Conservation (phyloP, 2,888 invertebrate genomes). For the Beris chalybata region DNA sequence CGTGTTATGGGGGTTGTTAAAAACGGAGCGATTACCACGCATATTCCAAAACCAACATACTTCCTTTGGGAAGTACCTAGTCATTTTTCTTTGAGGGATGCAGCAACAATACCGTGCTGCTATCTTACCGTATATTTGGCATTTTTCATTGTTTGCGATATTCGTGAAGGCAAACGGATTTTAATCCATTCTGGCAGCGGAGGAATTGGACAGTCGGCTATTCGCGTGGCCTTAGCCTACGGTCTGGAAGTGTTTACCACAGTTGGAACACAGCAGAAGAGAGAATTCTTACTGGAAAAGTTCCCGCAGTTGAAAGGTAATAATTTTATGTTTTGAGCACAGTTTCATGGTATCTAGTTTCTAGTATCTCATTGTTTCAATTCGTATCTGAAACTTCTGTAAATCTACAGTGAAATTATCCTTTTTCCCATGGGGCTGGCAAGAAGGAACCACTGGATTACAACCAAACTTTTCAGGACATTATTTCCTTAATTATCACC, state of each 20-base stretch:
- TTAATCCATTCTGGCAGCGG: constrained; percentile 67
- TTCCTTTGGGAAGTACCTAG: constrained; percentile 69
- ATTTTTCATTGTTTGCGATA: constrained; percentile 50
- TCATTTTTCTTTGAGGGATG: constrained; percentile 72
- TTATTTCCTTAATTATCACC: no score
- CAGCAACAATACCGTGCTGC: constrained; percentile 78
- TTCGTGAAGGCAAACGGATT: constrained; percentile 53
- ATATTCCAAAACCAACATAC: constrained; percentile 56
- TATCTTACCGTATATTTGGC: constrained; percentile 69
- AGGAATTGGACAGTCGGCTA: constrained; percentile 79
- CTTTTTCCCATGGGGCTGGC: no score
- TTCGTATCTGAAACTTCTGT: no score
- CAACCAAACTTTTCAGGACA: no score
- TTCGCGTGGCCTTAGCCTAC: constrained; percentile 66
- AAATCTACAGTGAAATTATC: no score
- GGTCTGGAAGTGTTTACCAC: constrained; percentile 72
- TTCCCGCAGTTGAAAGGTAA: constrained; percentile 62
- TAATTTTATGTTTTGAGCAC: no score
- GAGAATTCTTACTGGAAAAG: constrained; percentile 62
- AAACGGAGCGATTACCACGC: constrained; percentile 61
- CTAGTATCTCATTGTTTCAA: background rate
- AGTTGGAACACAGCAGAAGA: constrained; percentile 67
- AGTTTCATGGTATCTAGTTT: background rate
- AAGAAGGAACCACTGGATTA: no score
- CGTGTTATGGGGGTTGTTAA: constrained; percentile 67